These are phyloP conservation scores for Margaritifera margaritifera DNA, from an alignment of 2,888 invertebrate genomes.

Conservation along the genomic window DNA sequence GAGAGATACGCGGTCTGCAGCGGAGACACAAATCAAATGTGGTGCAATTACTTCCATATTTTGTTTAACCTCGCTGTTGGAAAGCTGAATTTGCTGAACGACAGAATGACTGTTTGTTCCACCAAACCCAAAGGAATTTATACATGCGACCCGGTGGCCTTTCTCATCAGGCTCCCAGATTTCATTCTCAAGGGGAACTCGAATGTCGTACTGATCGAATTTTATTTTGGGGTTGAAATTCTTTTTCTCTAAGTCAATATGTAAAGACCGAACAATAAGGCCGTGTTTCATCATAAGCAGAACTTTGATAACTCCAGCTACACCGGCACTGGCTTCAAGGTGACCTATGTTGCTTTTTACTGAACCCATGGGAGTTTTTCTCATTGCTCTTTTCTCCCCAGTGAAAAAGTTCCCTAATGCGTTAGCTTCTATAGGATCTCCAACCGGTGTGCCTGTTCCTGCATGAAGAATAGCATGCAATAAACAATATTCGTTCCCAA, in stretches of 20 bases:
- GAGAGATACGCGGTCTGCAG: conserved; percentile 6
- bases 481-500: no score
- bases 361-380: conserved; percentile 37
- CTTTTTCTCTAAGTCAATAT: conserved; percentile 15
- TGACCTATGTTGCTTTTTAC: conserved; percentile 54
- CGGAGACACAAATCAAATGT: conserved; percentile 23
- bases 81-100: conserved; percentile 10
- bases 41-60: background rate
- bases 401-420: conserved; percentile 40
- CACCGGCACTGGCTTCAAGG: conserved; percentile 46
- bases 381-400: background rate
- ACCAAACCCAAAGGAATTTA: conserved; percentile 54
- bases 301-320: conserved; percentile 50
- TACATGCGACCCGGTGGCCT: conserved; percentile 21
- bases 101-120: conserved; percentile 51
- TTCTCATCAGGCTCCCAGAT: conserved; percentile 21
- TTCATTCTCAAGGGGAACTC: conserved; percentile 15
- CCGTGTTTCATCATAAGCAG: conserved; percentile 48
- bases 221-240: conserved; percentile 36
- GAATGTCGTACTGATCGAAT: conserved; percentile 22
- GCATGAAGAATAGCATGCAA: background rate
- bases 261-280: conserved; percentile 45
- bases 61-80: background rate
- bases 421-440: conserved; percentile 53
- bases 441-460: conserved; percentile 57